phyloP scores from a whole-genome alignment of 2,113 vertebrate genomes.

The Hypocryptadius cinnamomeus region DNA sequence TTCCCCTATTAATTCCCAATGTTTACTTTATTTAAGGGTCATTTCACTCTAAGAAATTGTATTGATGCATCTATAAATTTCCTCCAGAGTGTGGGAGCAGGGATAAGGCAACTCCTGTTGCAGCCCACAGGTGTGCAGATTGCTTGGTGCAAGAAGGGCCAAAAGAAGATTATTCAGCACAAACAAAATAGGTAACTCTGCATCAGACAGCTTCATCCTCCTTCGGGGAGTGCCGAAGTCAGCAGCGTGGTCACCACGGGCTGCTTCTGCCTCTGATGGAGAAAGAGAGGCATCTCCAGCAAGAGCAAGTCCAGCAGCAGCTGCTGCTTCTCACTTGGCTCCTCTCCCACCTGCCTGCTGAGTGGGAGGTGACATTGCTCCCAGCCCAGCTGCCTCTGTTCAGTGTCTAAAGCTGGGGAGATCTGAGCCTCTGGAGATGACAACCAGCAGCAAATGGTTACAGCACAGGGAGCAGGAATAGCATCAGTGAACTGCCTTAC shows the following conservation, averaged over 20 bases:
- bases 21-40: not conserved
- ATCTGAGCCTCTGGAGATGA: not conserved
- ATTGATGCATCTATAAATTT: not conserved
- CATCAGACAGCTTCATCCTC: not conserved
- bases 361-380: not conserved
- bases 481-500: not conserved
- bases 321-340: not conserved
- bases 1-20: not conserved
- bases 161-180: not conserved
- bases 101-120: not conserved
- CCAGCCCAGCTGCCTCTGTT: not conserved
- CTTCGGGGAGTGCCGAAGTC: not conserved
- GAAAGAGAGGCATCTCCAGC: not conserved
- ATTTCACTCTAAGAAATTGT: not conserved
- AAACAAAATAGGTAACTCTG: not conserved
- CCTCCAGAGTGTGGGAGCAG: not conserved
- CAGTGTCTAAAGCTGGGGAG: not conserved
- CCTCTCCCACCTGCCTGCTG: not conserved
- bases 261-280: not conserved
- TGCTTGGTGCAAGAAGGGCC: not conserved
- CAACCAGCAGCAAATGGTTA: not conserved
- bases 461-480: not conserved
- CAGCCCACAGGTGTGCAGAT: not conserved
- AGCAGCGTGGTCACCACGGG: not conserved
- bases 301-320: not conserved